Base-by-base conservation (phyloP, 1,140 invertebrate species). In the Zaprionus gabonicus region DNA sequence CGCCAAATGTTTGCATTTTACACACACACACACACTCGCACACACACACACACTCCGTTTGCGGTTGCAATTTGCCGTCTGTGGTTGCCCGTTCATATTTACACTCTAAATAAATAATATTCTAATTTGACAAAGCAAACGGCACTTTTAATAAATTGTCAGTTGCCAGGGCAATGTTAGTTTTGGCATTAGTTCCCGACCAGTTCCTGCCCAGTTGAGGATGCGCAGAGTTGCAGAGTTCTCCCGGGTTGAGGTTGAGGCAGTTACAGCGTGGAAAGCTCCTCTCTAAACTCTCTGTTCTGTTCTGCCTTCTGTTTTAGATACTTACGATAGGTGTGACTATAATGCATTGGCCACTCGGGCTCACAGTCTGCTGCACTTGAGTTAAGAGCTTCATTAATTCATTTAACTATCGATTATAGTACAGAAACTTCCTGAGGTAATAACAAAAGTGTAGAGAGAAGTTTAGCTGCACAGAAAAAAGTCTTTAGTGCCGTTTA, bases 61-160 rank as follows among this genome's bases (percentile, higher is more conserved):
- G 82, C 15, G 67, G 46, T 66, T 68, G 76, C 87, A 84, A 87
- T 88, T 86, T 88, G 68, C 57, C 65, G 79, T 80, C 86, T 90
- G 85, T 80, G 85, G 85, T 80, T 80, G 69, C 67, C 76, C 78
- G 79, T 85, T 90, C 85, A 90, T 90, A 90, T 90, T 90, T 90
- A 90, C 85, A 85, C 80, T 90, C 82, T 90, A 90, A 90, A 90
- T 90, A 90, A 90, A 90, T 90, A 90, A 90, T 90, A 90, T 90
- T 90, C 85, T 90, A 90, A 90, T 90, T 90, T 90, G 85, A 90
- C 85, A 90, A 90, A 90, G 86, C 72, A 90, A 85, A 90, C 76
- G 81, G 78, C 70, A 88, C 80, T 85, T 88, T 90, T 85, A 78
- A 85, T 85, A 90, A 90, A 84, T 84, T 84, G 81, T 70, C 80